Conservation (phyloP, 2,113 vertebrate species). For the Setophaga coronata region DNA sequence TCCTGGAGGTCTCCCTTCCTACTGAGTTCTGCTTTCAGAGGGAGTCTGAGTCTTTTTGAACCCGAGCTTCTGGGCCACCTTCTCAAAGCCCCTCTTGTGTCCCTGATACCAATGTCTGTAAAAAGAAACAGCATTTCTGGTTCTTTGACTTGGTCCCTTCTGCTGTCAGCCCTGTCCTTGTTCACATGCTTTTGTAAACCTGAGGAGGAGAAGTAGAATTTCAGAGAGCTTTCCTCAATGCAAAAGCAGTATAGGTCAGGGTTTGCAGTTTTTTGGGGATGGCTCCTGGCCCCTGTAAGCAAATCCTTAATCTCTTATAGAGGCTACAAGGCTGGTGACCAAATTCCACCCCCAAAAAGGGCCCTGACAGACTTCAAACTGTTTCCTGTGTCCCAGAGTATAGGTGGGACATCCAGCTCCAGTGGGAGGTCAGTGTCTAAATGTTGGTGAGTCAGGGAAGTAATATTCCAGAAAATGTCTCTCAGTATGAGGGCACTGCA, state of each 20-base stretch:
- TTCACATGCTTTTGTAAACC: not conserved
- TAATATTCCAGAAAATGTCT: not conserved
- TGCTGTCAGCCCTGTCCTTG: not conserved
- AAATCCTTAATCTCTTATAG: not conserved
- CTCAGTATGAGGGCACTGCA: not conserved
- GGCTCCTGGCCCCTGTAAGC: not conserved
- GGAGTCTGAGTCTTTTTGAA: not conserved
- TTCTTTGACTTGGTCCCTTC: not conserved
- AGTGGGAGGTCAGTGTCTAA: not conserved
- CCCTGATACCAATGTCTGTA: not conserved
- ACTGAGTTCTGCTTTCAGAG: not conserved
- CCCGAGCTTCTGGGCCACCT: not conserved
- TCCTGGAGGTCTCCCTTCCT: not conserved
- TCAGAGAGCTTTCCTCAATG: not conserved
- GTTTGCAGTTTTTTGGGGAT: not conserved
- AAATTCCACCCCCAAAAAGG: not conserved
- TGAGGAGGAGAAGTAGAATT: not conserved
- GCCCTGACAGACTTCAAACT: not conserved
- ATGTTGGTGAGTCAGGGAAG: not conserved
- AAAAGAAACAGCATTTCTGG: not conserved
- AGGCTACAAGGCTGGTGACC: not conserved
- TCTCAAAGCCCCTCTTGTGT: not conserved
- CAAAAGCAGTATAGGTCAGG: not conserved
- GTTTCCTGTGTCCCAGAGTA: accelerated
- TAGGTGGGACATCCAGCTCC: not conserved